Evolutionary conservation across 2,888 invertebrate species (phyloP).

Genomic region (Slavum lentiscoides): DNA sequence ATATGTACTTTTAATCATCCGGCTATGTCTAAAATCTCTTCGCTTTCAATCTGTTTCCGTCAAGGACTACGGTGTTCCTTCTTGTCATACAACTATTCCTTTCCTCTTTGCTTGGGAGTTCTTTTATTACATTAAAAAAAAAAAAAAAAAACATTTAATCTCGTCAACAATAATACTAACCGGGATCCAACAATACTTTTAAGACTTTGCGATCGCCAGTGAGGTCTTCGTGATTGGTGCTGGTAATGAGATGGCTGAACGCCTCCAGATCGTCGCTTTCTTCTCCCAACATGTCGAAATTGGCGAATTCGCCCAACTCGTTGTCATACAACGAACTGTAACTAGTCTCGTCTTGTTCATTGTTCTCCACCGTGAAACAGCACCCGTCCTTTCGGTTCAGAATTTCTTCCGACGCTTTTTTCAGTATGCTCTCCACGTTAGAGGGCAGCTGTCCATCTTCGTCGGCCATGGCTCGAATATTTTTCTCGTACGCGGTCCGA

Average conservation of each 20-base stretch:
- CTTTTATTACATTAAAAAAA: too few relatives aligned
- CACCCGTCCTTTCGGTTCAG: not conserved
- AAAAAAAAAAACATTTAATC: too few relatives aligned
- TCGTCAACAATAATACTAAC: not conserved
- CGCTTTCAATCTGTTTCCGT: too few relatives aligned
- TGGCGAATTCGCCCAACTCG: conserved; percentile 8
- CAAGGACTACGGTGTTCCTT: too few relatives aligned
- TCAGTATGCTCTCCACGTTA: not conserved
- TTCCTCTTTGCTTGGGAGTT: too few relatives aligned
- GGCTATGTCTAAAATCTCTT: too few relatives aligned
- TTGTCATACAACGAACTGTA: not conserved
- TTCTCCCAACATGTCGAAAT: conserved; percentile 22
- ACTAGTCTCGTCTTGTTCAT: not conserved
- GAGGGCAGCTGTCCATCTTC: not conserved
- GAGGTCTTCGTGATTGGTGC: not conserved
- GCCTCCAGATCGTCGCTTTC: not conserved
- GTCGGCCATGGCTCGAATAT: not conserved
- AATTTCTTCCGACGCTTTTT: conserved; percentile 11
- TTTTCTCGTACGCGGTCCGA: too few relatives aligned
- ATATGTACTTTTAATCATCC: too few relatives aligned
- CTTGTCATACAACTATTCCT: too few relatives aligned
- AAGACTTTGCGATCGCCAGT: conserved; percentile 14
- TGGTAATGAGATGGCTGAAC: not conserved
- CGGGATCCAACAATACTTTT: conserved; percentile 18
- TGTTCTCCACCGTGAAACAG: not conserved